These are phyloP conservation scores for Lordiphosa collinella DNA, from an alignment of 1,140 invertebrate species.

Conservation along the genomic window DNA sequence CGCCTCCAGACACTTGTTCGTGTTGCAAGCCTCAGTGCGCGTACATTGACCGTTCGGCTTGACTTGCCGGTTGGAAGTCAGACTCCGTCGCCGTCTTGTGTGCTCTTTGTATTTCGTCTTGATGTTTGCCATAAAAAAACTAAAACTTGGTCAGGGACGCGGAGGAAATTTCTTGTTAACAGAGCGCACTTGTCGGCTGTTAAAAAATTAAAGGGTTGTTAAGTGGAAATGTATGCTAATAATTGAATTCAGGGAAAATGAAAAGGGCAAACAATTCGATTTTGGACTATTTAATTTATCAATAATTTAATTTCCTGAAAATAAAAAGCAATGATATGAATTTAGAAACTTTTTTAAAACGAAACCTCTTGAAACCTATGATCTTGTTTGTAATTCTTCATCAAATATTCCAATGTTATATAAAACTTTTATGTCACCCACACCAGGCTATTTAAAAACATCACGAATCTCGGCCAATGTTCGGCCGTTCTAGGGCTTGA, in stretches of 20 bases:
- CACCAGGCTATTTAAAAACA: too few species aligned
- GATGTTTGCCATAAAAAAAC: slow-evolving; percentile 3
- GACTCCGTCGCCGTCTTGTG: slow-evolving; percentile 3
- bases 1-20: background rate
- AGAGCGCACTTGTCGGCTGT: slow-evolving; percentile 9
- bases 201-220: slow-evolving; percentile 7
- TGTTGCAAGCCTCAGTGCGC: slow-evolving; percentile 52
- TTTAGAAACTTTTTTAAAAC: too few species aligned
- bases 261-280: background rate
- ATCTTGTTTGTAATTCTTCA: too few species aligned
- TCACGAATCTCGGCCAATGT: too few species aligned
- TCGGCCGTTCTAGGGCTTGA: too few species aligned
- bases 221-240: slow-evolving; percentile 6
- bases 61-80: slow-evolving; percentile 63
- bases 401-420: too few species aligned
- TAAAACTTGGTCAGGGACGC: slow-evolving; percentile 44
- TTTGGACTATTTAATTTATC: too few species aligned
- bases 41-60: slow-evolving; percentile 71
- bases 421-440: too few species aligned
- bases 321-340: too few species aligned
- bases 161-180: slow-evolving; percentile 12
- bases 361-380: too few species aligned
- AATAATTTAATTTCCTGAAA: too few species aligned
- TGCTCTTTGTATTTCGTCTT: slow-evolving; percentile 23
- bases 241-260: slow-evolving; percentile 5